A percentile compares a stretch with the other conserved stretches of the same genome.
Evolutionary conservation across 2,888 invertebrate species (phyloP).

Genomic region (Dicranocentrus wangi): DNA sequence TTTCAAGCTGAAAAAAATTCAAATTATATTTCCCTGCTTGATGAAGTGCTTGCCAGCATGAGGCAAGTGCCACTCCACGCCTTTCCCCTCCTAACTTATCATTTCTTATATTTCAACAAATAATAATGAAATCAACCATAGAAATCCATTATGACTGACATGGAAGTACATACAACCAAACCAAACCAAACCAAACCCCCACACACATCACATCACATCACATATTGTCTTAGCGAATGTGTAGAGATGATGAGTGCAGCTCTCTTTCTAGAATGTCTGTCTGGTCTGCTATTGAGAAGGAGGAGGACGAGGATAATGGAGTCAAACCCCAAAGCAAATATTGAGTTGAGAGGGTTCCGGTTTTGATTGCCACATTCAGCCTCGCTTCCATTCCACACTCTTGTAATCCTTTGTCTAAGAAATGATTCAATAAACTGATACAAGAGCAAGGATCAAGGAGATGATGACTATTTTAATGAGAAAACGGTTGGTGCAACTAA

Average conservation of each 20-base stretch:
- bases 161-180: constrained; percentile 19
- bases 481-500: background rate
- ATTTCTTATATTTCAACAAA: constrained; percentile 26
- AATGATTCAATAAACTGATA: constrained; percentile 59
- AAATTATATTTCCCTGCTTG: constrained; percentile 63
- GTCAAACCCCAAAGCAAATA: constrained; percentile 46
- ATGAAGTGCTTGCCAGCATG: constrained; percentile 63
- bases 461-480: constrained; percentile 48
- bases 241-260: too few relatives aligned
- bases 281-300: too few relatives aligned
- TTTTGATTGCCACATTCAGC: constrained; percentile 22
- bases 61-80: constrained; percentile 61
- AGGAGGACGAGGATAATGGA: constrained; percentile 32
- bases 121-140: constrained; percentile 30
- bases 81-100: constrained; percentile 54
- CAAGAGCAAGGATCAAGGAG: constrained; percentile 30
- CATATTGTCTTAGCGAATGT: constrained; percentile 6
- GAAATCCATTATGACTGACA: constrained; percentile 49
- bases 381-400: constrained; percentile 2
- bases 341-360: constrained; percentile 27
- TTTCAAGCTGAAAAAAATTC: constrained; percentile 49
- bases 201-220: background rate
- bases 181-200: too few relatives aligned
- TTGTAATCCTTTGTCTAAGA: constrained; percentile 30
- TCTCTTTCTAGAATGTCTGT: too few relatives aligned